Percentiles rank a stretch among this genome's conserved stretches.
Evolutionary conservation across 2,888 invertebrate genomes (phyloP).

Genomic region (Agrotis segetum): DNA sequence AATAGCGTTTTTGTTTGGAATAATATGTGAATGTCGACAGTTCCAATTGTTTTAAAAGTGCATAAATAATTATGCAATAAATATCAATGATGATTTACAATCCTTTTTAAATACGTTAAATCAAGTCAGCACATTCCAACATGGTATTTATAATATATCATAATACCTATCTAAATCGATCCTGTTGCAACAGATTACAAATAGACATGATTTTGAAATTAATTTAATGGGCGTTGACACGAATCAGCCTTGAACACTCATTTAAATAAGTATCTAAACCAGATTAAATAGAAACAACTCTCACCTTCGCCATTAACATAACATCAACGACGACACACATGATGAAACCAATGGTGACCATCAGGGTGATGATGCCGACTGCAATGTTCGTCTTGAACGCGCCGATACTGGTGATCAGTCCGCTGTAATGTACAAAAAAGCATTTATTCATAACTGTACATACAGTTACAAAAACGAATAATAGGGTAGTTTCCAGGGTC

Average conservation of each 20-base stretch:
- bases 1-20: too few species aligned
- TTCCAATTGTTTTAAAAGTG: too few species aligned
- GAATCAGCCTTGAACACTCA: constrained; percentile 11
- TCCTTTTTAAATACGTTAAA: too few species aligned
- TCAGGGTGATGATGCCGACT: constrained; percentile 94
- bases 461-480: too few species aligned
- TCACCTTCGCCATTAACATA: constrained; percentile 96
- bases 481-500: too few species aligned
- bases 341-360: constrained; percentile 95
- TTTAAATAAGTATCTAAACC: constrained; percentile 6
- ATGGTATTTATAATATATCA: not conserved
- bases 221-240: too few species aligned
- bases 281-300: constrained; percentile 4
- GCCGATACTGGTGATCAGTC: constrained; percentile 94
- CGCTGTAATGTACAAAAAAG: constrained; percentile 81
- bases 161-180: not conserved
- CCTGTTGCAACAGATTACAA: not conserved
- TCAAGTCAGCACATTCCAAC: not conserved
- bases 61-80: too few species aligned
- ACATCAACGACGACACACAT: constrained; percentile 94
- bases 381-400: constrained; percentile 92
- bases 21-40: too few species aligned
- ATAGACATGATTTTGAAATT: not conserved
- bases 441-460: not conserved
- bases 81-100: too few species aligned